phyloP scores from a whole-genome alignment of 2,113 vertebrate species.

The Petroica traversi region DNA sequence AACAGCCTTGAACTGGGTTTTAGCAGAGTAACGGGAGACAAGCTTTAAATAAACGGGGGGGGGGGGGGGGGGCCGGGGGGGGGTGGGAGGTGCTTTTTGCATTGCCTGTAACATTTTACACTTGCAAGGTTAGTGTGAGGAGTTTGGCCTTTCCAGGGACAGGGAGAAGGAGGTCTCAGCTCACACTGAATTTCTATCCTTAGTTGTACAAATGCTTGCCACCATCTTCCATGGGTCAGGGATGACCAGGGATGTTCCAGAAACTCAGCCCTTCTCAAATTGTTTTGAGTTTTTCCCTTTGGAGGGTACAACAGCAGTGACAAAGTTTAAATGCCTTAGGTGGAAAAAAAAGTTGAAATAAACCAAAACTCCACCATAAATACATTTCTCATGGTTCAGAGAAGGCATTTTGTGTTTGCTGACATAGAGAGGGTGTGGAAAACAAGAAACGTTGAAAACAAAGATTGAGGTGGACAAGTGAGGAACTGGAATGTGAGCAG shows the following conservation, averaged over 20 bases:
- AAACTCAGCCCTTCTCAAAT: not conserved
- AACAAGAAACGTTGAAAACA: not conserved
- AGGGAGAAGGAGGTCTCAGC: not conserved
- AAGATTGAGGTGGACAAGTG: too few species aligned
- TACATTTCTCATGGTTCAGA: not conserved
- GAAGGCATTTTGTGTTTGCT: not conserved
- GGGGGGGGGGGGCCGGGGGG: too few species aligned
- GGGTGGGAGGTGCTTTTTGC: not conserved
- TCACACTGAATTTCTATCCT: not conserved
- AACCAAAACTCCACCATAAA: not conserved
- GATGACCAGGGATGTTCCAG: not conserved
- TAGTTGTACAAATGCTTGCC: not conserved
- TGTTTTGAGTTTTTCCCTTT: not conserved
- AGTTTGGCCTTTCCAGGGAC: not conserved
- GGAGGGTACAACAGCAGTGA: not conserved
- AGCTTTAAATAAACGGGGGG: not conserved
- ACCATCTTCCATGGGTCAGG: not conserved
- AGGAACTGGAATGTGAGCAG: not conserved
- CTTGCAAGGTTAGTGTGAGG: not conserved
- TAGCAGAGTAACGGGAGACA: not conserved
- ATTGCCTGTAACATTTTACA: not conserved
- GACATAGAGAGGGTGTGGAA: too few species aligned
- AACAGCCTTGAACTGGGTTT: not conserved
- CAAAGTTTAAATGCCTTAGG: not conserved
- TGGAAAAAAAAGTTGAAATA: not conserved